Evolutionary conservation across 2,113 vertebrate species (phyloP).

Genomic region (Chrysochloris asiatica): DNA sequence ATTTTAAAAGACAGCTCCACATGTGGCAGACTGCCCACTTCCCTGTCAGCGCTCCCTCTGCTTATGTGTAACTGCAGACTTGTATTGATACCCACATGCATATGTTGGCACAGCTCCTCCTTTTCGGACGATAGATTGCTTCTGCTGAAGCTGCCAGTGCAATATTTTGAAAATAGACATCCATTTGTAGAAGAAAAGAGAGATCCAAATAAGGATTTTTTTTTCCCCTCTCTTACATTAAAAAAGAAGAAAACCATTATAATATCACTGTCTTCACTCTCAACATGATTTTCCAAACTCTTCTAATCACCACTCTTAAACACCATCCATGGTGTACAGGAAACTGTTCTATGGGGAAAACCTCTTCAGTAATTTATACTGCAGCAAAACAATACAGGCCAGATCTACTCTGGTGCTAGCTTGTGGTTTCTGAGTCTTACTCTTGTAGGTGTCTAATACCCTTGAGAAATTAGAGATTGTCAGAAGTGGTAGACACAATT

Average conservation of each 20-base stretch:
- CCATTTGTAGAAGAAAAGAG: slow-evolving; percentile 70
- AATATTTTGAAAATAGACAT: slow-evolving; percentile 82
- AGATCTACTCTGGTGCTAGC: accelerated
- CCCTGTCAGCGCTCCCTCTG: slow-evolving; percentile 56
- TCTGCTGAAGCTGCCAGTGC: slow-evolving; percentile 82
- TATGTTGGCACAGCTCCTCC: slow-evolving; percentile 80
- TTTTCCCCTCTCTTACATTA: slow-evolving; percentile 20
- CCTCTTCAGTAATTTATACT: accelerated
- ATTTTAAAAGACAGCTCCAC: neutral
- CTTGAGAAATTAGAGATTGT: neutral
- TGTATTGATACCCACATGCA: slow-evolving; percentile 79
- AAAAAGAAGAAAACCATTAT: neutral
- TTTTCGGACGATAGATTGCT: slow-evolving; percentile 81
- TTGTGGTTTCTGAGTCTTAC: neutral
- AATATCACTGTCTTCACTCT: neutral
- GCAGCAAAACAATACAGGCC: neutral
- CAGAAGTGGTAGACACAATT: neutral
- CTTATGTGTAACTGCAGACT: slow-evolving; percentile 78
- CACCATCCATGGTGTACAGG: no score
- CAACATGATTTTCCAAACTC: neutral
- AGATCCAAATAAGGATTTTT: slow-evolving; percentile 61
- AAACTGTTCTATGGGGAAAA: accelerated
- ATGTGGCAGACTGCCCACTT: slow-evolving; percentile 52
- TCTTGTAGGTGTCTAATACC: neutral
- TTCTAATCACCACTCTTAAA: neutral